Percentiles rank a stretch among this genome's conserved stretches.
phyloP scores from a whole-genome alignment of 2,888 invertebrate species.

The Gari tellinella region DNA sequence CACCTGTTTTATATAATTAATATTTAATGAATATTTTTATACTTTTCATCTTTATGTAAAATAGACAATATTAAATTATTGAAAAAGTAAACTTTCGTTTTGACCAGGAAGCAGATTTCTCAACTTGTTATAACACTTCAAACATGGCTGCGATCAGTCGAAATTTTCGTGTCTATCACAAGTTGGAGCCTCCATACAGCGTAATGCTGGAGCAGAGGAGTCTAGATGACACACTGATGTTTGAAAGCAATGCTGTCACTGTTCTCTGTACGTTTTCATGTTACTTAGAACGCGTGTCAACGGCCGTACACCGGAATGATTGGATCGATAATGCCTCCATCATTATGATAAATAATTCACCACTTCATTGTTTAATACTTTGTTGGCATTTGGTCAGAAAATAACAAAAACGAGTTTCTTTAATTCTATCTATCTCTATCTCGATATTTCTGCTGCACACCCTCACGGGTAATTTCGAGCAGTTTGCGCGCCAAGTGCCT shows the following conservation, averaged over 20 bases:
- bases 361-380: too few relatives aligned
- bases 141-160: constrained; percentile 98
- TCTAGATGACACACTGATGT: constrained; percentile 93
- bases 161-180: constrained; percentile 95
- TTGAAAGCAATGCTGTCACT: constrained; percentile 96
- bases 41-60: neutral
- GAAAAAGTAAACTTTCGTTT: constrained; percentile 20
- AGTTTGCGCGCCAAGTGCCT: too few relatives aligned
- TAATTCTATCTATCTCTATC: too few relatives aligned
- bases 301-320: too few relatives aligned
- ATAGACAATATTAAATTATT: neutral
- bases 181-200: constrained; percentile 94
- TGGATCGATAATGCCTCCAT: too few relatives aligned
- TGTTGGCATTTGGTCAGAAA: too few relatives aligned
- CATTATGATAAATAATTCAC: too few relatives aligned
- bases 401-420: too few relatives aligned
- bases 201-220: constrained; percentile 95
- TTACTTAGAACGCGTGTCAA: too few relatives aligned
- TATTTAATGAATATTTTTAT: neutral
- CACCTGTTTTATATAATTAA: neutral
- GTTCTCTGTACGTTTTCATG: constrained; percentile 88
- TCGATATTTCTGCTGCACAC: too few relatives aligned
- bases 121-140: neutral
- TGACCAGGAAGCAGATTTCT: constrained; percentile 4
- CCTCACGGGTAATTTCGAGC: too few relatives aligned